These are phyloP conservation scores for Odontophorus gujanensis DNA, from an alignment of 2,113 vertebrate species.

Conservation along the genomic window DNA sequence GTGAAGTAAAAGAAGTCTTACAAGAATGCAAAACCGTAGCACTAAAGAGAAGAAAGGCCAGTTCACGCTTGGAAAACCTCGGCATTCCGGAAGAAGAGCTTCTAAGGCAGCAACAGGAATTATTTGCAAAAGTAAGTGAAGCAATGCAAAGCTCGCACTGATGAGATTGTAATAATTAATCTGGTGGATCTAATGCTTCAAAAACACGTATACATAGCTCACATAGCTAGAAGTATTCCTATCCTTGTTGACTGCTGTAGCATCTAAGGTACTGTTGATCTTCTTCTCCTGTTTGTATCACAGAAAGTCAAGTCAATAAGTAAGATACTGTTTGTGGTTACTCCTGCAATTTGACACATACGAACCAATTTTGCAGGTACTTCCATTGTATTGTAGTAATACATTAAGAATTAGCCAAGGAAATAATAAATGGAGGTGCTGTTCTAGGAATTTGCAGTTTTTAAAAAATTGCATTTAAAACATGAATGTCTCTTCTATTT, in stretches of 20 bases:
- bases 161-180: not conserved
- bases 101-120: conserved; percentile 95
- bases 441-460: not conserved
- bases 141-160: not conserved
- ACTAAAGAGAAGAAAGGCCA: conserved; percentile 97
- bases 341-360: not conserved
- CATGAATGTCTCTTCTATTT: not conserved
- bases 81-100: conserved; percentile 98
- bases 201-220: not conserved
- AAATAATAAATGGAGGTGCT: not conserved
- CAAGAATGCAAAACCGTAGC: conserved; percentile 99
- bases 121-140: conserved; percentile 95
- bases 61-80: conserved; percentile 95
- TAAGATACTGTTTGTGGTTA: not conserved
- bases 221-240: not conserved
- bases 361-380: not conserved
- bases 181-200: not conserved
- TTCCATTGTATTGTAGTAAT: not conserved
- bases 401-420: not conserved
- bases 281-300: not conserved
- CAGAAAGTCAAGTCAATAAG: not conserved
- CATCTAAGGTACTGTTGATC: not conserved
- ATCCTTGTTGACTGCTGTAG: not conserved
- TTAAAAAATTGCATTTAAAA: not conserved
- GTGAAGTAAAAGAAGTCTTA: conserved; percentile 98